Evolutionary conservation across 2,113 vertebrate genomes (phyloP).

Genomic region (Phyllostomus discolor): DNA sequence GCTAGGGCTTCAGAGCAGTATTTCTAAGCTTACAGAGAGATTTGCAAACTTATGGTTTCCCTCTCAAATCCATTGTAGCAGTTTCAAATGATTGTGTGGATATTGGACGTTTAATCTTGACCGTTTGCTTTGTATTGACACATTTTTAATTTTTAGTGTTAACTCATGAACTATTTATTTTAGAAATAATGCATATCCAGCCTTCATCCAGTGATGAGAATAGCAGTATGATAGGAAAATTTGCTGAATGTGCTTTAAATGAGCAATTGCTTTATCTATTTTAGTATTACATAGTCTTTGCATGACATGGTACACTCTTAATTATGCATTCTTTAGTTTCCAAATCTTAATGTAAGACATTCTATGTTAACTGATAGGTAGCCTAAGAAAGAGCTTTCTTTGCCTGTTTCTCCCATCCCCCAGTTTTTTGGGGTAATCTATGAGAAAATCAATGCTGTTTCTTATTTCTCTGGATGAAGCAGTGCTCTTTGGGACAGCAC

Average conservation of each 20-base stretch:
- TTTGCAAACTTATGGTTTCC: constrained; percentile 17
- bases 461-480: constrained; percentile 11
- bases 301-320: constrained; percentile 34
- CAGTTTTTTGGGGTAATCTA: not conserved
- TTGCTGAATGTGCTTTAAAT: constrained; percentile 28
- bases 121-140: constrained; percentile 22
- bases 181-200: constrained; percentile 34
- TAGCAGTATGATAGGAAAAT: constrained; percentile 18
- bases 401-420: not conserved
- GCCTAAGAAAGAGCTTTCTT: constrained; percentile 27
- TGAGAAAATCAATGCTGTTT: not conserved
- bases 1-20: not conserved
- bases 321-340: constrained; percentile 45
- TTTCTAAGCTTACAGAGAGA: constrained; percentile 1
- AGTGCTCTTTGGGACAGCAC: not conserved
- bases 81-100: constrained; percentile 15
- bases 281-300: constrained; percentile 30
- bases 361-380: not conserved
- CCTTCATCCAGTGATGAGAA: constrained; percentile 24
- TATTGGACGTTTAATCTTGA: constrained; percentile 21
- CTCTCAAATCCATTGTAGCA: not conserved
- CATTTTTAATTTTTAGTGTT: constrained; percentile 40
- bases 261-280: not conserved
- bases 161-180: constrained; percentile 12
- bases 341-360: constrained; percentile 18